These are phyloP conservation scores for Scelioninae gen. 1 DNA, from an alignment of 2,888 invertebrate species.

Conservation along the genomic window DNA sequence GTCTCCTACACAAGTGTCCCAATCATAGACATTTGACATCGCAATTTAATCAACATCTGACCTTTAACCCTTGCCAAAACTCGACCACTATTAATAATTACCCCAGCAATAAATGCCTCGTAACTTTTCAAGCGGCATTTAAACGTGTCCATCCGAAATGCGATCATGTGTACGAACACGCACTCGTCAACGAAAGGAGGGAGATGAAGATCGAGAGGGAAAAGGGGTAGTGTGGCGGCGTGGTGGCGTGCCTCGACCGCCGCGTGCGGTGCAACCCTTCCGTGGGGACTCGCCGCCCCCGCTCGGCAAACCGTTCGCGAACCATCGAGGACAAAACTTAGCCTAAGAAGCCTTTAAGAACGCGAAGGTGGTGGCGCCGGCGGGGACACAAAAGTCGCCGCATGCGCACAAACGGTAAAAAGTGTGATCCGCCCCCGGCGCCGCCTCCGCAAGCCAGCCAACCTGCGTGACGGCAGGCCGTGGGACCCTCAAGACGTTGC, in stretches of 20 bases:
- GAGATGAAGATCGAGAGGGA: too few species aligned
- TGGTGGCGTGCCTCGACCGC: slow-evolving; percentile 53
- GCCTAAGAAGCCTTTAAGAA: slow-evolving; percentile 84
- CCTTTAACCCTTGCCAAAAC: neutral
- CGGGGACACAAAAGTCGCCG: slow-evolving; percentile 83
- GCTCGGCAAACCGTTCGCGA: slow-evolving; percentile 42
- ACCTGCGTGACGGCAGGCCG: slow-evolving; percentile 71
- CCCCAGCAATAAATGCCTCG: slow-evolving; percentile 47
- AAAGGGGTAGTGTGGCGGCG: slow-evolving; percentile 20
- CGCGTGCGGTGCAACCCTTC: slow-evolving; percentile 75
- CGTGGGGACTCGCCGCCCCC: slow-evolving; percentile 60
- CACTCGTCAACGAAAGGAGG: too few species aligned
- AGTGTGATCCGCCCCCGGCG: slow-evolving; percentile 82
- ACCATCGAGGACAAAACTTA: slow-evolving; percentile 80
- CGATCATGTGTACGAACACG: slow-evolving; percentile 42
- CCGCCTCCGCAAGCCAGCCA: slow-evolving; percentile 78
- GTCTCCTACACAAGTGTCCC: too few species aligned
- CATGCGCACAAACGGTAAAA: slow-evolving; percentile 83
- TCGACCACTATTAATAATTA: slow-evolving; percentile 51
- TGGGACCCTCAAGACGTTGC: slow-evolving; percentile 78
- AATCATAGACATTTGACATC: neutral
- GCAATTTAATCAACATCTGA: too few species aligned
- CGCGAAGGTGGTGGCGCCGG: slow-evolving; percentile 77
- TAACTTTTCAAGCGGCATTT: slow-evolving; percentile 43
- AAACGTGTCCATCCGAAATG: slow-evolving; percentile 38